Conservation (phyloP, 2,888 invertebrate species). For the Quadroppia sp. region DNA sequence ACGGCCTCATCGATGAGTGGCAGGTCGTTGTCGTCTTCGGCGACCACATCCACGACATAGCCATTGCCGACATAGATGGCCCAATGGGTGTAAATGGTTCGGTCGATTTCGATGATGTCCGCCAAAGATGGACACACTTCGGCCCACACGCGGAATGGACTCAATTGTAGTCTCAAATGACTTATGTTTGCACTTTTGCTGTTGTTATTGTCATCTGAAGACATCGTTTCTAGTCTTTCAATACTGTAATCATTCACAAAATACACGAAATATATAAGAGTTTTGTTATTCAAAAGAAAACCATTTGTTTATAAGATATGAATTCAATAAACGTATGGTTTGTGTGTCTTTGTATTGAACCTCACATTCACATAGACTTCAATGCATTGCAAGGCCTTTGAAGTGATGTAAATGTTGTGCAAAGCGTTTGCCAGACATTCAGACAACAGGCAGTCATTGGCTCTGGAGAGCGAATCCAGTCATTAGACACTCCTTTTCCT, state of each 20-base stretch:
- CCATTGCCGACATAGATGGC: slow-evolving; percentile 50
- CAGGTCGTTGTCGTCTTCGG: slow-evolving; percentile 47
- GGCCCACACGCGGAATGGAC: not conserved
- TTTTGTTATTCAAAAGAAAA: too few species aligned
- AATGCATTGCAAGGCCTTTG: too few species aligned
- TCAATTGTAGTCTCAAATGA: slow-evolving; percentile 27
- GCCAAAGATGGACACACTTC: slow-evolving; percentile 46
- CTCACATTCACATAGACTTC: too few species aligned
- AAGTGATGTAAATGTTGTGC: not conserved
- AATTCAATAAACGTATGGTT: too few species aligned
- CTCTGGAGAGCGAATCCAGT: not conserved
- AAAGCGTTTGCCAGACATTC: not conserved
- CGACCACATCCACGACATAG: slow-evolving; percentile 49
- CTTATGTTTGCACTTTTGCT: not conserved
- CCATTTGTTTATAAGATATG: too few species aligned
- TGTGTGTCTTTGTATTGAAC: too few species aligned
- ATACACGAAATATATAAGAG: not conserved
- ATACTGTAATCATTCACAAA: not conserved
- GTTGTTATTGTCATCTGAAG: not conserved
- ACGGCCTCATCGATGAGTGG: slow-evolving; percentile 46
- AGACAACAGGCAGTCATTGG: not conserved
- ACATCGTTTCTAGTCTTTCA: not conserved
- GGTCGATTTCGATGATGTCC: slow-evolving; percentile 50
- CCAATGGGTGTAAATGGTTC: slow-evolving; percentile 50
- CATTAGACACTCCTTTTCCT: not conserved